Conservation (phyloP, 2,888 invertebrate genomes). For the Cistogaster globosa region DNA sequence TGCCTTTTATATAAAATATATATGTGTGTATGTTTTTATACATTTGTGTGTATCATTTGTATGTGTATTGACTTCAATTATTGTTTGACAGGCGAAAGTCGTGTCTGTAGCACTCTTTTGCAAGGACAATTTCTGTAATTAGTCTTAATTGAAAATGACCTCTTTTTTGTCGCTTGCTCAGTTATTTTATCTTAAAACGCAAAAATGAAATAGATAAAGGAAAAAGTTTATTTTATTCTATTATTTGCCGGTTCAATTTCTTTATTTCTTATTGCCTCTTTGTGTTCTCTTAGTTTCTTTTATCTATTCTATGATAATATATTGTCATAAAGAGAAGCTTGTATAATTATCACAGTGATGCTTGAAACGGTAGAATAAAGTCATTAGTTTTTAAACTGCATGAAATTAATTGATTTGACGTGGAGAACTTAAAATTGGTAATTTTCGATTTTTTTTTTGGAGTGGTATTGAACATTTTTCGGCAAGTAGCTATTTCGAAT, state of each 20-base stretch:
- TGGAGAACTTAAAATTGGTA: too few species aligned
- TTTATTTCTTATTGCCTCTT: neutral
- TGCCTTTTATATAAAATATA: neutral
- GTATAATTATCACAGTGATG: too few species aligned
- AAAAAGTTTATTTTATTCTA: conserved; percentile 47
- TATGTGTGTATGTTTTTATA: neutral
- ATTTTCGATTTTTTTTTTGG: too few species aligned
- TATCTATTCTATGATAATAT: too few species aligned
- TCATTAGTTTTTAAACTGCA: too few species aligned
- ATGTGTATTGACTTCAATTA: conserved; percentile 58
- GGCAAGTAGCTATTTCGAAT: too few species aligned
- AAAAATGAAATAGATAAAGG: conserved; percentile 14
- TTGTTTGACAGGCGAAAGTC: conserved; percentile 65
- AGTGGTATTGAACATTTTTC: too few species aligned
- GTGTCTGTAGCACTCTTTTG: conserved; percentile 62
- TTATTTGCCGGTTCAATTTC: conserved; percentile 40
- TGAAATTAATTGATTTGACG: too few species aligned
- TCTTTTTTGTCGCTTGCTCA: conserved; percentile 49
- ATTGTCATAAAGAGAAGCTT: too few species aligned
- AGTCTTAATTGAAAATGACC: conserved; percentile 79
- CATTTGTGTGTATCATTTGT: neutral
- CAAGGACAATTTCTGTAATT: conserved; percentile 76
- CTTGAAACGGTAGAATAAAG: too few species aligned
- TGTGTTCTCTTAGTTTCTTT: too few species aligned
- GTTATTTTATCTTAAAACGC: conserved; percentile 35